Conservation (phyloP, 2,888 invertebrate genomes). For the Capitulum mitella region DNA sequence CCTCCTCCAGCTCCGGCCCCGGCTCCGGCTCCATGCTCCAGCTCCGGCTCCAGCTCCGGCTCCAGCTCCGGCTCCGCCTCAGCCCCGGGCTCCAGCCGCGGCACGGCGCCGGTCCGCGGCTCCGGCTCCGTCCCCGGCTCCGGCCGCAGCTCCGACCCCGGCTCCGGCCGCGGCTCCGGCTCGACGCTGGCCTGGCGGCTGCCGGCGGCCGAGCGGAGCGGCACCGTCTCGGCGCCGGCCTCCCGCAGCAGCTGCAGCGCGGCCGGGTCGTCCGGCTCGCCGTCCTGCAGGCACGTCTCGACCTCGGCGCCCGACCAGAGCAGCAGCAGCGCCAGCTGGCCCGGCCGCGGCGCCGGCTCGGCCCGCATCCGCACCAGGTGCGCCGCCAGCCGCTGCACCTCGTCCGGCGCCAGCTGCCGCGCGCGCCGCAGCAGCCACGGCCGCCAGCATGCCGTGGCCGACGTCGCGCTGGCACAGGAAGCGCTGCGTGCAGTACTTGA, state of each 20-base stretch:
- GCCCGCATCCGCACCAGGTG: conserved; percentile 44
- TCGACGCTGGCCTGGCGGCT: conserved; percentile 30
- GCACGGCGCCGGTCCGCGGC: conserved; percentile 34
- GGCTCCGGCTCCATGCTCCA: background rate
- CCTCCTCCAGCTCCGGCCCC: conserved; percentile 12
- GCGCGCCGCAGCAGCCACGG: conserved; percentile 59
- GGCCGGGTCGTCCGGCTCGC: conserved; percentile 47
- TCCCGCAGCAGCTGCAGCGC: conserved; percentile 64
- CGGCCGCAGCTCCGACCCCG: conserved; percentile 29
- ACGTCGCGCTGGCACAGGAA: conserved; percentile 79
- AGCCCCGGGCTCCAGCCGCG: conserved; percentile 28
- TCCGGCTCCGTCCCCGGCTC: conserved; percentile 28
- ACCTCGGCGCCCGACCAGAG: conserved; percentile 56
- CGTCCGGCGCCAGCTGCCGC: conserved; percentile 42
- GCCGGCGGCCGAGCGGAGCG: conserved; percentile 29
- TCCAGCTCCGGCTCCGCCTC: conserved; percentile 27
- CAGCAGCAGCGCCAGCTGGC: conserved; percentile 65
- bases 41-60: background rate
- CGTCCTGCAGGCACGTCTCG: conserved; percentile 35
- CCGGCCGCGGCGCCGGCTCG: conserved; percentile 39
- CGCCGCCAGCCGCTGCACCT: conserved; percentile 49
- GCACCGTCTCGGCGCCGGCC: conserved; percentile 54
- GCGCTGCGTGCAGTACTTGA: conserved; percentile 94
- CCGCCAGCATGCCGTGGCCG: conserved; percentile 80
- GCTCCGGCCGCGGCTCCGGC: conserved; percentile 26